Evolutionary conservation across 2,888 invertebrate genomes (phyloP).

Genomic region (Antheraea yamamai): DNA sequence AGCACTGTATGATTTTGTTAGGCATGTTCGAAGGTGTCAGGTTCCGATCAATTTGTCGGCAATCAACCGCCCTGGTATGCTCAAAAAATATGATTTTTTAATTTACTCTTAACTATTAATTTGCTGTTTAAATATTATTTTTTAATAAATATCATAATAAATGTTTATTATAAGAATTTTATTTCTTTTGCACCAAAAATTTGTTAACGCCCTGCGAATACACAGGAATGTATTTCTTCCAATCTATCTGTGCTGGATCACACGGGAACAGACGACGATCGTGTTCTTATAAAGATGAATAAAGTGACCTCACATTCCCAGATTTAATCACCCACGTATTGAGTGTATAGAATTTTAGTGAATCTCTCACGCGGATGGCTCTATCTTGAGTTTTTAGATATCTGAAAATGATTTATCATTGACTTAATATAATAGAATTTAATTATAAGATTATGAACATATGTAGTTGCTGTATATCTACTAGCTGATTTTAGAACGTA

Average conservation of each 20-base stretch:
- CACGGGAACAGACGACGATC: constrained; percentile 16
- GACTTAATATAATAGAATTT: neutral
- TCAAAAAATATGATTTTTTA: too few relatives aligned
- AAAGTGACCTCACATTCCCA: neutral
- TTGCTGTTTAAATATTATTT: neutral
- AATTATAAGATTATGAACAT: neutral
- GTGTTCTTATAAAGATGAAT: constrained; percentile 8
- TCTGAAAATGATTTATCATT: constrained; percentile 4
- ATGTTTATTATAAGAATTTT: neutral
- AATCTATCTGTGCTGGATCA: constrained; percentile 15
- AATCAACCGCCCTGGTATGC: too few relatives aligned
- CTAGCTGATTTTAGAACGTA: too few relatives aligned
- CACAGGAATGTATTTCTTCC: constrained; percentile 16
- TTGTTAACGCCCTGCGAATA: constrained; percentile 14
- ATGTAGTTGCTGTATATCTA: neutral
- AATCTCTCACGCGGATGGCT: neutral
- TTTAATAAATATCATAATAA: neutral
- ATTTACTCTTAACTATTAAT: too few relatives aligned
- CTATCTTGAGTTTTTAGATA: constrained; percentile 10
- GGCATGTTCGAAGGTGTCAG: too few relatives aligned
- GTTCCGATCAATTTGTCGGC: too few relatives aligned
- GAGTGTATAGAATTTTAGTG: neutral
- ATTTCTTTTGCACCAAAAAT: constrained; percentile 7
- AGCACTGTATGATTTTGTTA: too few relatives aligned
- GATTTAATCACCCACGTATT: constrained; percentile 9